Evolutionary conservation across 2,113 vertebrate species (phyloP).

Genomic region (Scytalopus superciliaris): DNA sequence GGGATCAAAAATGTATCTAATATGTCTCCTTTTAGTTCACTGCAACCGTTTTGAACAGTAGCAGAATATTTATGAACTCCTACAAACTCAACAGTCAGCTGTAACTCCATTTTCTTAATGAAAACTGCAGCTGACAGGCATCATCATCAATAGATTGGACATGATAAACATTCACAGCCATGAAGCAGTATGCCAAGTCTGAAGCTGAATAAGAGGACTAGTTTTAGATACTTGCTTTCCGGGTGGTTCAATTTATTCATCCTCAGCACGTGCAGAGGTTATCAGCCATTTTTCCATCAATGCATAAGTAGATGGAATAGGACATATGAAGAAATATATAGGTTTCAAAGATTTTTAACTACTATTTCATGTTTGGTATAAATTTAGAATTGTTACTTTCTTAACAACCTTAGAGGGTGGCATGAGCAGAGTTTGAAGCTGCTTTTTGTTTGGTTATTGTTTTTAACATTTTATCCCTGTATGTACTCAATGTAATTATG

Average conservation of each 20-base stretch:
- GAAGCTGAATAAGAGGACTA: neutral
- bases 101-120: slow-evolving; percentile 20
- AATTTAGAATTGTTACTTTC: neutral
- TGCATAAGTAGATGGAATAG: neutral
- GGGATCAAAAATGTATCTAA: neutral
- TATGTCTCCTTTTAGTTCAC: neutral
- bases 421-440: neutral
- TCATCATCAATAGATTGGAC: slow-evolving; percentile 28
- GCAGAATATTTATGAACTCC: slow-evolving; percentile 49
- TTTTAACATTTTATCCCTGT: neutral
- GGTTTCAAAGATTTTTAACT: neutral
- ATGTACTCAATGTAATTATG: neutral
- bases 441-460: neutral
- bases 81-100: slow-evolving; percentile 9
- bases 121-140: slow-evolving; percentile 59
- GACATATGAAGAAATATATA: neutral
- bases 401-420: neutral
- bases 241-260: neutral
- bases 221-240: neutral
- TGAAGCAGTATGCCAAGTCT: slow-evolving; percentile 9
- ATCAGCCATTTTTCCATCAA: neutral
- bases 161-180: slow-evolving; percentile 39
- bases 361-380: neutral
- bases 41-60: slow-evolving; percentile 18
- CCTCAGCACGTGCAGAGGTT: neutral